Evolutionary conservation across 2,888 invertebrate species (phyloP).

Genomic region (Hypolimnas misippus): DNA sequence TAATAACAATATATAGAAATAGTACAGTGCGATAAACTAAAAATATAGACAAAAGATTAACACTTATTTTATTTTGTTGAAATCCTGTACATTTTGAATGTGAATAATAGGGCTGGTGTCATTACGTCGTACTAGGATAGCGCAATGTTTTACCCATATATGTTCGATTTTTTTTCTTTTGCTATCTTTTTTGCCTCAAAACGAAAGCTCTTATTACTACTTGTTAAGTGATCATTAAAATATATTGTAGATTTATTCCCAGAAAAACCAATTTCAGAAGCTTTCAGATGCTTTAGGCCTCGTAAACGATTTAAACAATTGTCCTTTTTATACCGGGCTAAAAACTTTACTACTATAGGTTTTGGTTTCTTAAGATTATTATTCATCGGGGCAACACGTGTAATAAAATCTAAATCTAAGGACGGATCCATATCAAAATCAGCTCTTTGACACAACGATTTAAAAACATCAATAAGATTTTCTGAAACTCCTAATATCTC

Average conservation of each 20-base stretch:
- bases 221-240: slow-evolving; percentile 7
- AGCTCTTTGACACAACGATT: not conserved
- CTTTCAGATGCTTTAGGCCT: not conserved
- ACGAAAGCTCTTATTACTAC: not conserved
- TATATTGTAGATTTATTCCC: slow-evolving; percentile 4
- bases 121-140: slow-evolving; percentile 2
- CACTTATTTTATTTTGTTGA: slow-evolving; percentile 8
- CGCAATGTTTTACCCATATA: slow-evolving; percentile 4
- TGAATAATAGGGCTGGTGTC: not conserved
- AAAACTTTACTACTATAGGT: slow-evolving; percentile 1
- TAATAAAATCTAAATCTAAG: not conserved
- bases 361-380: slow-evolving; percentile 6
- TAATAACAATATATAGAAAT: too few species aligned
- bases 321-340: slow-evolving; percentile 3
- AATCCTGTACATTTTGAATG: not conserved
- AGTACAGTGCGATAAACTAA: not conserved
- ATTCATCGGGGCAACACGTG: not conserved
- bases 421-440: slow-evolving; percentile 1
- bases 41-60: not conserved
- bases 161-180: not conserved
- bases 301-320: not conserved
- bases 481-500: not conserved
- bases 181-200: not conserved
- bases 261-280: not conserved
- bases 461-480: slow-evolving; percentile 1